These are phyloP conservation scores for Maccullochella peelii DNA, from an alignment of 2,113 vertebrate species.

Conservation along the genomic window DNA sequence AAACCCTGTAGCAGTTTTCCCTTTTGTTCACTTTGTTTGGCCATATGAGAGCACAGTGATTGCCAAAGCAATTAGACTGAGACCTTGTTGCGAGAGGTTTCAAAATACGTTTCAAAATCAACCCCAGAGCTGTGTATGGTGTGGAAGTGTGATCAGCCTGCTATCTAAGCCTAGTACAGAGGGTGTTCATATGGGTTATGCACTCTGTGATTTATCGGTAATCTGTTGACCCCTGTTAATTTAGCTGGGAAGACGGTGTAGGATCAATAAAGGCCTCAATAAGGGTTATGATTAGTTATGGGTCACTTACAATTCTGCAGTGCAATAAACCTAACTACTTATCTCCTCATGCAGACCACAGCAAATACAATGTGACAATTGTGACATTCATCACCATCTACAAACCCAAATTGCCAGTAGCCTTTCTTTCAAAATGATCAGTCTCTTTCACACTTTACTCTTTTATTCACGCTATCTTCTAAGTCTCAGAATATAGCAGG, in stretches of 20 bases:
- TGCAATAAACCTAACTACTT: constrained; percentile 3
- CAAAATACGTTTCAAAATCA: constrained; percentile 42
- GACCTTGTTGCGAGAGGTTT: constrained; percentile 61
- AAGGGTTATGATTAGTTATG: constrained; percentile 14
- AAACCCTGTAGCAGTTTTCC: constrained; percentile 54
- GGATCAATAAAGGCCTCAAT: constrained; percentile 38
- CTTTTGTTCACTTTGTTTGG: constrained; percentile 61
- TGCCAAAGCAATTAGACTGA: constrained; percentile 65
- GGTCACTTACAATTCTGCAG: constrained; percentile 18
- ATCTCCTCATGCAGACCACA: not conserved
- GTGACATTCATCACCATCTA: constrained; percentile 20
- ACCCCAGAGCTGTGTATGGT: constrained; percentile 32
- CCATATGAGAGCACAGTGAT: constrained; percentile 42
- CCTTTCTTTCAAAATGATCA: constrained; percentile 6
- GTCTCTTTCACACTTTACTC: not conserved
- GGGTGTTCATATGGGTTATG: constrained; percentile 6
- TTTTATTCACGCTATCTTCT: constrained; percentile 22
- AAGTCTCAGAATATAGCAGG: constrained; percentile 46
- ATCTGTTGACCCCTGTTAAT: constrained; percentile 43
- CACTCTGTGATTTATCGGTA: constrained; percentile 39
- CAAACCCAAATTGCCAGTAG: not conserved
- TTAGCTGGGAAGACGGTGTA: constrained; percentile 1
- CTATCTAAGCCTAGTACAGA: not conserved
- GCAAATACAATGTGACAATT: not conserved
- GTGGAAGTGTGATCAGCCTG: constrained; percentile 22